Evolutionary conservation across 2,113 vertebrate genomes (phyloP).

Genomic region (Anoura caudifer): DNA sequence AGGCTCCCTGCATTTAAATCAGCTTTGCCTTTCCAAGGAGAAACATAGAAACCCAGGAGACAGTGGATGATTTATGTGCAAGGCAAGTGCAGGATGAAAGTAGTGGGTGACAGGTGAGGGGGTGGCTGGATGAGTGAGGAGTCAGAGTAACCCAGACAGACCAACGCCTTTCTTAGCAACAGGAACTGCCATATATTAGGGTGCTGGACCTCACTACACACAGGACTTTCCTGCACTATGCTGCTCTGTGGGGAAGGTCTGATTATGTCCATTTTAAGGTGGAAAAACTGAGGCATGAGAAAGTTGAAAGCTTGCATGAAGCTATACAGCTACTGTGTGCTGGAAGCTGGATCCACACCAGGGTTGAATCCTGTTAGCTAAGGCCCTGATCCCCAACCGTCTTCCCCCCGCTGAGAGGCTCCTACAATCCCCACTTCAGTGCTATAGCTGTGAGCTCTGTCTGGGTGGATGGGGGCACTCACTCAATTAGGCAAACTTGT

Average conservation of each 20-base stretch:
- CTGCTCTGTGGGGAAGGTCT: neutral
- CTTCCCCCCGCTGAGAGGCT: neutral
- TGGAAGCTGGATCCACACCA: fast-evolving
- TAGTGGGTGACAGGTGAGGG: neutral
- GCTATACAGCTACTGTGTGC: fast-evolving
- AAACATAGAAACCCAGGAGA: conserved; percentile 10
- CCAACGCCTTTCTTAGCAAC: fast-evolving
- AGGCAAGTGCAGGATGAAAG: neutral
- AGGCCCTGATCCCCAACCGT: too few relatives aligned
- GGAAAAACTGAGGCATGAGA: neutral
- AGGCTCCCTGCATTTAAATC: conserved; percentile 50
- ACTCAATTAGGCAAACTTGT: neutral
- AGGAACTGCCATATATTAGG: fast-evolving
- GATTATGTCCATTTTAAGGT: neutral
- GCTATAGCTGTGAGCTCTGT: fast-evolving
- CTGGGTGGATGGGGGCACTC: neutral
- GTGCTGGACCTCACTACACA: neutral
- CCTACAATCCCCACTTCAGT: neutral
- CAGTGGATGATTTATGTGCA: neutral
- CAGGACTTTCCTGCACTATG: too few relatives aligned
- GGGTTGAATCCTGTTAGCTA: neutral
- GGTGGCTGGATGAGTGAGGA: fast-evolving
- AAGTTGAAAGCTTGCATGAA: neutral
- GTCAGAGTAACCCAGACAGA: neutral
- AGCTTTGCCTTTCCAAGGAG: conserved; percentile 61